phyloP scores from a whole-genome alignment of 1,140 invertebrate species.

The Scaptomyza hsui region DNA sequence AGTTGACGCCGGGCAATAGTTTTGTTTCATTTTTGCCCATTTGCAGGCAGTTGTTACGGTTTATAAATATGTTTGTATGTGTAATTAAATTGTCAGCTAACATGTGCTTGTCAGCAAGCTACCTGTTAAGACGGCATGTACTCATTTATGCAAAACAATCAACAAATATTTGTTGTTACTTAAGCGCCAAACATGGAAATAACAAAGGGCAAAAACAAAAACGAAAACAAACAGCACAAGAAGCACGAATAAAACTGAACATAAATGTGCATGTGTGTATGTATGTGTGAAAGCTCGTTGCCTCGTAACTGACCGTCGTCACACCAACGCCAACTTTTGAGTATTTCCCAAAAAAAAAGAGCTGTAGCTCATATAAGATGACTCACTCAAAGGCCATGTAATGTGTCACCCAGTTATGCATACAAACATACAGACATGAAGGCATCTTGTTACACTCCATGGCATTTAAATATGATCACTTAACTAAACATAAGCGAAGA shows the following conservation, averaged over 20 bases:
- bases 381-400: conserved; percentile 34
- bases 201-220: conserved; percentile 4
- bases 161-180: conserved; percentile 59
- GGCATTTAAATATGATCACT: not conserved
- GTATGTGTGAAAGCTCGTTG: not conserved
- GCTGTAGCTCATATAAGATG: not conserved
- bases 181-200: conserved; percentile 16
- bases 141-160: conserved; percentile 41
- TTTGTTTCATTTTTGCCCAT: not conserved
- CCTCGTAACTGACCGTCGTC: conserved; percentile 26
- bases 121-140: conserved; percentile 28
- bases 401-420: conserved; percentile 40
- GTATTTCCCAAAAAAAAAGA: conserved; percentile 36
- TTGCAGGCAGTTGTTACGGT: not conserved
- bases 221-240: not conserved
- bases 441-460: conserved; percentile 5
- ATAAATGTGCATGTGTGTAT: not conserved
- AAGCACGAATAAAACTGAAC: not conserved
- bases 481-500: not conserved
- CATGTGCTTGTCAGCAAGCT: conserved; percentile 38
- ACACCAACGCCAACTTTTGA: conserved; percentile 11
- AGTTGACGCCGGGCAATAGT: not conserved
- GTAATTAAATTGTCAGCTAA: conserved; percentile 31
- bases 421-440: conserved; percentile 14
- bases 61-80: not conserved